Conservation (phyloP, 53 echinoderm and acorn worm genomes). For the Apostichopus leukothele region DNA sequence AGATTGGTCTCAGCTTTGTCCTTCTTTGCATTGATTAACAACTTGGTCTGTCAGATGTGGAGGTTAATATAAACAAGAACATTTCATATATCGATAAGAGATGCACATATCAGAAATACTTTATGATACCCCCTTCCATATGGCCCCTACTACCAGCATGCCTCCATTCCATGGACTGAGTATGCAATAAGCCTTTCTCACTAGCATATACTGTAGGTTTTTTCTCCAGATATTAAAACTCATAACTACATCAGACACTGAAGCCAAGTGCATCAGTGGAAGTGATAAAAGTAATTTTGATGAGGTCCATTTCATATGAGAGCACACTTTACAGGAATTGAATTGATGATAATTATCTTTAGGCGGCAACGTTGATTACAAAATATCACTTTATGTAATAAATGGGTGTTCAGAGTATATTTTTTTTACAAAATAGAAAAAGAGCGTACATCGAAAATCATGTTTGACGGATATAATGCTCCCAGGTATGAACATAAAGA, state of each 20-base stretch:
- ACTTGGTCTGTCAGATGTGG: constrained; percentile 11
- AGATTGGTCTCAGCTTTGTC: neutral
- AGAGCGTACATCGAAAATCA: too few species aligned
- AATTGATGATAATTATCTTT: too few species aligned
- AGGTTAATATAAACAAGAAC: constrained; percentile 23
- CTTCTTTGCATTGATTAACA: neutral
- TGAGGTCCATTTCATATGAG: too few species aligned
- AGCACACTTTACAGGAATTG: too few species aligned
- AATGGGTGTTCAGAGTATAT: too few species aligned
- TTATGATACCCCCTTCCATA: neutral
- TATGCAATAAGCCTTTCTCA: neutral
- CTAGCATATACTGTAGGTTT: neutral
- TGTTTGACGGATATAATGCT: too few species aligned
- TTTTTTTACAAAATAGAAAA: too few species aligned
- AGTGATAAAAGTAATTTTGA: neutral
- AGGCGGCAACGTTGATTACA: too few species aligned
- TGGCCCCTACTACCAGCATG: neutral
- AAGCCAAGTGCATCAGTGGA: neutral
- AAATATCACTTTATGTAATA: too few species aligned
- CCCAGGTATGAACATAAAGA: too few species aligned
- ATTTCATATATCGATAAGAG: constrained; percentile 6
- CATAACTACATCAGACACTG: neutral
- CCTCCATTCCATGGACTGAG: neutral
- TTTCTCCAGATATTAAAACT: neutral
- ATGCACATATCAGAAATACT: neutral